Evolutionary conservation across 2,113 vertebrate genomes (phyloP).

Genomic region (Hiodon tergisus): DNA sequence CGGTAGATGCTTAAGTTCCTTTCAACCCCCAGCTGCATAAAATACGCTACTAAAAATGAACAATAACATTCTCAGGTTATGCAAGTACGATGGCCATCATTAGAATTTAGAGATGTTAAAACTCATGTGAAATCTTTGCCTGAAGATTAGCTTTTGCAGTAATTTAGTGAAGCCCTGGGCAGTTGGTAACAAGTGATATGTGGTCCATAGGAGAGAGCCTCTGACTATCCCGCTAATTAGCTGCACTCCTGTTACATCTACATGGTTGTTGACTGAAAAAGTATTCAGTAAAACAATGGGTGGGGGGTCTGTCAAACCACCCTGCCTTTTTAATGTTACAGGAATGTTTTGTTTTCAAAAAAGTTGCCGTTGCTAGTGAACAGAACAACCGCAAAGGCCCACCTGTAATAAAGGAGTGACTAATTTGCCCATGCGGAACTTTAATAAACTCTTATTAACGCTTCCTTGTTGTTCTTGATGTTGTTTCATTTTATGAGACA

Average conservation of each 20-base stretch:
- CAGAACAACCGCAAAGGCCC: not conserved
- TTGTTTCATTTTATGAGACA: slow-evolving; percentile 2
- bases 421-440: not conserved
- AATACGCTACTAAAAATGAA: too few relatives aligned
- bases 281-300: not conserved
- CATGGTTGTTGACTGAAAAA: not conserved
- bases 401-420: slow-evolving; percentile 2
- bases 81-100: not conserved
- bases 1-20: too few relatives aligned
- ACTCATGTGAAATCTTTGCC: not conserved
- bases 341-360: too few relatives aligned
- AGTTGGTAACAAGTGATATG: not conserved
- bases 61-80: too few relatives aligned
- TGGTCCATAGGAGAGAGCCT: not conserved
- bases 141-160: not conserved
- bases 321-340: not conserved
- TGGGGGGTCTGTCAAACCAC: not conserved
- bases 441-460: slow-evolving; percentile 11
- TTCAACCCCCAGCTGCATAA: too few relatives aligned
- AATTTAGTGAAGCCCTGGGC: not conserved
- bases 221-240: not conserved
- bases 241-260: not conserved
- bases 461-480: slow-evolving; percentile 4
- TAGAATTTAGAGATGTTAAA: not conserved
- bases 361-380: not conserved